Conservation (phyloP, 1,140 invertebrate genomes). For the Aphelinus atriplicis region DNA sequence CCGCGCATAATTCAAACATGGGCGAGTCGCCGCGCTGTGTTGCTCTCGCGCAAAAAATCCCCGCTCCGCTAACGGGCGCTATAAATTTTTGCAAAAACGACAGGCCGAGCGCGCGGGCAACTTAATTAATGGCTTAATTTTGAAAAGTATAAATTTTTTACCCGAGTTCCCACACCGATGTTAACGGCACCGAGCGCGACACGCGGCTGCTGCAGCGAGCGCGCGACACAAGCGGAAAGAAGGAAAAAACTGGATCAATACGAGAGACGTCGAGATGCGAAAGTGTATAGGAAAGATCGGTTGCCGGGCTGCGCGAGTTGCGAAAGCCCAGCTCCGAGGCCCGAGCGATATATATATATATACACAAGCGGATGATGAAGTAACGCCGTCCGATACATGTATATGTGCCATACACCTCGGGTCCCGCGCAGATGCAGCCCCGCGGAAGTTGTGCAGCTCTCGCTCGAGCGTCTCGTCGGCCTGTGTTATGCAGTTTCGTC, state of each 20-base stretch:
- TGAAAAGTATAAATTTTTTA: slow-evolving; percentile 12
- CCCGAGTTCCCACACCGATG: slow-evolving; percentile 24
- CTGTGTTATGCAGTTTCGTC: not conserved
- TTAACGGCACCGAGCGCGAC: not conserved
- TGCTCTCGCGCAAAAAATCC: no score
- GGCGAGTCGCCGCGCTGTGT: no score
- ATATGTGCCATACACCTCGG: no score
- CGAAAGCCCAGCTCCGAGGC: slow-evolving; percentile 22
- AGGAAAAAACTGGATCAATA: slow-evolving; percentile 28
- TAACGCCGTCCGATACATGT: slow-evolving; percentile 8
- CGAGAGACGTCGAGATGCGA: slow-evolving; percentile 2
- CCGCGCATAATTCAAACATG: no score
- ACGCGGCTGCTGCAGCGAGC: not conserved
- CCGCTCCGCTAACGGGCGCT: no score
- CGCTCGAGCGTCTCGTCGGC: slow-evolving; percentile 2
- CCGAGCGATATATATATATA: slow-evolving; percentile 32
- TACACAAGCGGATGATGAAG: slow-evolving; percentile 29
- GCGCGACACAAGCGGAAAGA: not conserved
- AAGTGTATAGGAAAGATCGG: not conserved
- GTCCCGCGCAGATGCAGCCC: no score
- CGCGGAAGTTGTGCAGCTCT: no score
- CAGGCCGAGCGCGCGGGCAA: not conserved
- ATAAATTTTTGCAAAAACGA: no score
- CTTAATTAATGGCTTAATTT: slow-evolving; percentile 28
- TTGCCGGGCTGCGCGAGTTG: not conserved